Evolutionary conservation across 2,797 vertebrate species (phyloP), one percentile per base, ranked within the genome.

Genomic region (Pangasius macronema): DNA sequence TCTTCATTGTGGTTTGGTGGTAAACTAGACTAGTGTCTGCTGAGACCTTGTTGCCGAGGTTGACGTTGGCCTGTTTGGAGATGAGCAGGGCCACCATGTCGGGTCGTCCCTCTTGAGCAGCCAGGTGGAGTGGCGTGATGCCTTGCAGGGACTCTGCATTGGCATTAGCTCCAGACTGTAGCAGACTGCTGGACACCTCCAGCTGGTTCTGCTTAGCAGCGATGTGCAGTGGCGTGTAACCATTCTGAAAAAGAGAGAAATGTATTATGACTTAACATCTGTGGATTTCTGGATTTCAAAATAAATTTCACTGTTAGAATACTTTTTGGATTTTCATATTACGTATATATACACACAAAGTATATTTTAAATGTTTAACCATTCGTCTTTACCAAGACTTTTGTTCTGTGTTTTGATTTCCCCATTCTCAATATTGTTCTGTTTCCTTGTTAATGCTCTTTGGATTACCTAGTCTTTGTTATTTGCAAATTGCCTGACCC

Each of bases 121-220:
- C 98, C 93, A 99, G 95, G 94, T 99, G 99, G 7, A 99, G 95
- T 0, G 99, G 97, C 0, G 97, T 99, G 93, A 99, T 96, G 1
- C 98, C 99, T 91, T 99, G 99, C 46, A 96, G 93, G 0, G 99
- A 99, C 91, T 99, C 97, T 0, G 96, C 92, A 0, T 99, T 99
- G 0, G 98, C 95, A 0, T 96, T 97, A 0, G 96, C 99, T 1
- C 98, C 98, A 0, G 97, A 97, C 93, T 99, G 97, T 92, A 99
- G 96, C 88, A 99, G 95, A 72, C 95, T 97, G 92, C 95, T 95
- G 88, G 97, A 97, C 91, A 98, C 97, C 90, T 99, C 98, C 91
- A 98, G 93, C 93, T 99, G 98, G 95, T 99, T 99, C 95, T 99
- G 98, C 92, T 98, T 99, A 93, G 98, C 97, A 0, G 99, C 98